Base-by-base conservation (phyloP, 1,140 invertebrate genomes). In the Temnothorax longispinosus region DNA sequence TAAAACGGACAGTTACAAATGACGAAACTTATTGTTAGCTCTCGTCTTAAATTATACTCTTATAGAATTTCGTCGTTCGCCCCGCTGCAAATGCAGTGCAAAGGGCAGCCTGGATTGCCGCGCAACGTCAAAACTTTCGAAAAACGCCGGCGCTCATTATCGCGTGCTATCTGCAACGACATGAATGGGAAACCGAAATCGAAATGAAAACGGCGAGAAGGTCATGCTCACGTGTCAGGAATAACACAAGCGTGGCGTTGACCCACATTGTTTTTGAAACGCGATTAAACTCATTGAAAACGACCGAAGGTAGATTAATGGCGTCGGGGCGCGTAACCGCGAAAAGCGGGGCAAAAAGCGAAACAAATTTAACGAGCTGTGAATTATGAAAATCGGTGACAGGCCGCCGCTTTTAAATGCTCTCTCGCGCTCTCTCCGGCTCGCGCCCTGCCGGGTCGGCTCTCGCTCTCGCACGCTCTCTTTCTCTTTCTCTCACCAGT, bases 341-440 rank as follows among this genome's bases (percentile, higher is more conserved):
- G 88, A 88, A 87, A 80, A 88, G 91, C 88, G 89, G 82, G 88
- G 82, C 88, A 88, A 93, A 93, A 93, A 92, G 91, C 88, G 91
- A 93, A 94, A 93, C 91, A 93, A 93, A 95, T 94, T 94, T 93
- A 94, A 93, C 92, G 90, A 91, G 88, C 90, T 91, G 93, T 95
- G 93, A 95, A 95, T 95, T 95, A 95, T 95, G 95, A 95, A 95
- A 95, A 95, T 95, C 93, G 94, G 90, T 91, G 90, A 91, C 90
- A 91, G 90, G 86, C 90, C 77, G 86, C 82, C 88, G 90, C 90
- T 91, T 91, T 91, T 91, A 91, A 91, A 91, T 87, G 88, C 80
- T 87, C 56, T 76, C 80, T 80, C 65, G 21, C 54, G 64, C 82
- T 82, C 77, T 86, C 67, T 81, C 85, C 58, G 18, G 44, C 60